These are phyloP conservation scores for Bombycilla garrulus DNA, from an alignment of 2,113 vertebrate species.

Conservation along the genomic window DNA sequence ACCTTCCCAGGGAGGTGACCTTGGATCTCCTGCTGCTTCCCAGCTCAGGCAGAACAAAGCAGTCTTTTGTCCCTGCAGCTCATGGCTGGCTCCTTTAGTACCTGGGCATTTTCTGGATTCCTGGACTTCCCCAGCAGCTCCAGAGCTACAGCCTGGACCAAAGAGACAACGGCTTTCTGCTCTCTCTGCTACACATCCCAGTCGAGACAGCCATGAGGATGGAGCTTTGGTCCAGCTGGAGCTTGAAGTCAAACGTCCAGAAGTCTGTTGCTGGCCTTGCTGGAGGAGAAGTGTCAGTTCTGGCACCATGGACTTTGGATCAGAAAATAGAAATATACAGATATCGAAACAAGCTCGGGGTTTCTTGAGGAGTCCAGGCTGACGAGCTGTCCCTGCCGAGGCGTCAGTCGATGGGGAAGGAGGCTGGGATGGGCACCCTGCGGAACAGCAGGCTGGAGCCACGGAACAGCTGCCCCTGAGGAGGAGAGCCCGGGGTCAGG, in stretches of 20 bases:
- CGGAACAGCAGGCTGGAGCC: constrained; percentile 90
- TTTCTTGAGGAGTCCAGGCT: background rate
- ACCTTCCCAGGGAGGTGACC: background rate
- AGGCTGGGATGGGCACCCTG: constrained; percentile 69
- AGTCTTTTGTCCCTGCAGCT: background rate
- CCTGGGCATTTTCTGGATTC: background rate
- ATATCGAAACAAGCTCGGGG: background rate
- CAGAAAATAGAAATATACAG: background rate
- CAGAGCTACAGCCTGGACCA: background rate
- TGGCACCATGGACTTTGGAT: background rate
- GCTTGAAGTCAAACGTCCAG: background rate
- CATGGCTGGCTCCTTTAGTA: background rate
- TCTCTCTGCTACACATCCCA: background rate
- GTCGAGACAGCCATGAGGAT: background rate
- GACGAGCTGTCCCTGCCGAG: background rate
- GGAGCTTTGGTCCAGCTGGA: constrained; percentile 31
- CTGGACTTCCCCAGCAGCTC: background rate
- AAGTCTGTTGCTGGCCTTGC: background rate
- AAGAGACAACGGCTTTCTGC: background rate
- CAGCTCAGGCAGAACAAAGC: constrained; percentile 6
- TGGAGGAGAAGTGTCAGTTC: background rate
- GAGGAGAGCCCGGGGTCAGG: background rate
- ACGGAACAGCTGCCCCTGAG: constrained; percentile 85
- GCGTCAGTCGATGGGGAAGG: constrained; percentile 69
- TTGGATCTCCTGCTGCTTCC: background rate